These are phyloP conservation scores for Sinotaia quadrata DNA, from an alignment of 2,888 invertebrate species.

Conservation along the genomic window DNA sequence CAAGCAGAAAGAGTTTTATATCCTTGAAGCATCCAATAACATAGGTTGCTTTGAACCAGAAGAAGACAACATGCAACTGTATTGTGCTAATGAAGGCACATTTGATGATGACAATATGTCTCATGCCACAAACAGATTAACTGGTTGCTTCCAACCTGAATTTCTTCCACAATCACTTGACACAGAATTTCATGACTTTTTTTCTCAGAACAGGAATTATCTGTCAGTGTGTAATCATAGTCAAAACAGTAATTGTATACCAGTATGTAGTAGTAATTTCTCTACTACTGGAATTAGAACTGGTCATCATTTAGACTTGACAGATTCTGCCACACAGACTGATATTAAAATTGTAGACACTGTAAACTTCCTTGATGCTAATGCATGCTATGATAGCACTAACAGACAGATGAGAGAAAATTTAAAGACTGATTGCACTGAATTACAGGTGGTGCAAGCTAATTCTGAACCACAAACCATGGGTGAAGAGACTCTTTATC, in stretches of 20 bases:
- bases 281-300: no score
- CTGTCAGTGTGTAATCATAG: neutral
- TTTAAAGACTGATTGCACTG: no score
- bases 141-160: conserved; percentile 39
- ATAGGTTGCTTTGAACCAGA: conserved; percentile 24
- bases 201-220: neutral
- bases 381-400: neutral
- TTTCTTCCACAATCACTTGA: conserved; percentile 2
- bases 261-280: no score
- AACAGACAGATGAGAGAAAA: no score
- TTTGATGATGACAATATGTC: neutral
- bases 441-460: no score
- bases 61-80: neutral
- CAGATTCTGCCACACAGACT: conserved; percentile 10
- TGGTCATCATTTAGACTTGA: neutral
- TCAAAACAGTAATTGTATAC: no score
- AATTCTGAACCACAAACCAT: neutral
- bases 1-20: no score
- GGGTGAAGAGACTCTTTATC: neutral
- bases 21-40: neutral
- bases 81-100: neutral
- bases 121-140: no score
- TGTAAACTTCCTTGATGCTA: neutral
- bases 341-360: neutral
- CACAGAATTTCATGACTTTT: neutral